Evolutionary conservation across 1,140 invertebrate species (phyloP).

Genomic region (Rhopalosiphum maidis): DNA sequence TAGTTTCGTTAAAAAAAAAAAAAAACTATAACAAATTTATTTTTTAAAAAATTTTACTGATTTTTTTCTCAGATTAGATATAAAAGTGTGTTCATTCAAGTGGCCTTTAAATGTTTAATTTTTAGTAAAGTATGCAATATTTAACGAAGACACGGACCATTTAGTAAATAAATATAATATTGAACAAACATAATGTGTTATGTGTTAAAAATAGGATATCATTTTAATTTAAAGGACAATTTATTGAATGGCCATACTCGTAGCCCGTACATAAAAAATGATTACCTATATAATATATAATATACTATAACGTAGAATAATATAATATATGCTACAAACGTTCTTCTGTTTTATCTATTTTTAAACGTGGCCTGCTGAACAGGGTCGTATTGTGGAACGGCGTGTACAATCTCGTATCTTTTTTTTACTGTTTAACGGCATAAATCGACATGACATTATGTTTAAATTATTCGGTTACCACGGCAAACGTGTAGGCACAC

Average conservation of each 20-base stretch:
- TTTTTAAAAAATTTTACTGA: not conserved
- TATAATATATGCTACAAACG: not conserved
- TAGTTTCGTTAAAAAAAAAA: conserved; percentile 30
- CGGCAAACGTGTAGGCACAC: too few relatives aligned
- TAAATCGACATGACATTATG: not conserved
- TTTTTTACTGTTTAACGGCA: not conserved
- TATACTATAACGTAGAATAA: not conserved
- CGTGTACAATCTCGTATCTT: not conserved
- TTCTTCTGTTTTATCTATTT: not conserved
- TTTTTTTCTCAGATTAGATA: not conserved
- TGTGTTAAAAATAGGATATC: not conserved
- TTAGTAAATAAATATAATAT: conserved; percentile 13
- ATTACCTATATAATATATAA: not conserved
- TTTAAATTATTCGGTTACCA: not conserved
- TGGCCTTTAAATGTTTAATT: conserved; percentile 54
- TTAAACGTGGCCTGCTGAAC: not conserved
- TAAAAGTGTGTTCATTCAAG: conserved; percentile 53
- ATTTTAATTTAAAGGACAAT: not conserved
- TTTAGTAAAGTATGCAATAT: conserved; percentile 46
- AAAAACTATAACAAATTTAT: conserved; percentile 1
- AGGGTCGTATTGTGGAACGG: not conserved
- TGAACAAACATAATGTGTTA: not conserved
- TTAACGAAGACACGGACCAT: conserved; percentile 35
- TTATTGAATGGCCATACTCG: not conserved
- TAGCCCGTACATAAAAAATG: not conserved